Evolutionary conservation across 92 coral and sea anemone genomes (phyloP), one percentile per base, ranked within the genome.

Genomic region (Siderastrea siderea): DNA sequence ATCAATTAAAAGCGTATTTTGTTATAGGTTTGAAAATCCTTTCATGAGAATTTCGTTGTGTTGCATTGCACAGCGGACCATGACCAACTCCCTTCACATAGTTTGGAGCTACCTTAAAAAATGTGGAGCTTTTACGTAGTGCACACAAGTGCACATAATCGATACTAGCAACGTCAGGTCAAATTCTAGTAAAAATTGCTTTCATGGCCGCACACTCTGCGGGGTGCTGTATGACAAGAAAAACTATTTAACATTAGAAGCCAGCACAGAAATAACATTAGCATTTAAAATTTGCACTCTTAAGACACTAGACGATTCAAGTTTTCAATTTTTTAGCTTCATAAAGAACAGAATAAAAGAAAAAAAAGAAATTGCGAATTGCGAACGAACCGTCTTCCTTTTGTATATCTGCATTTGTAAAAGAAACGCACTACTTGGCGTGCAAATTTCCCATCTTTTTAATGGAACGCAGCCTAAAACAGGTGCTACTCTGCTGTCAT

Each of bases 171-270:
- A 26, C 15, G 10, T 58, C 16, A 10, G 15, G 62, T 69, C 38
- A 77, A 38, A 65, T 5, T 58, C 53, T 54, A 6, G 48, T 57
- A 13, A 13, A 44, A 72, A 43, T 43, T 57, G 14, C 11, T 54
- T 55, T 19, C 65, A 26, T n/a, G 9, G 46, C 38, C 45, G 57
- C 47, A 60, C 51, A 1, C 68, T 2, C 62, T 16, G 38, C 66
- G n/a, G 81, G 81, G 68, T 58, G 66, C 68, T 43, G n/a, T 48
- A 3, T 10, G 67, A 49, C 38, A 77, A 57, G 38, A 49, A 69
- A 57, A 59, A 60, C 68, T 77, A 77, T 44, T 58, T 59, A 12
- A 6, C 9, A 57, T 43, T 16, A 44, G 38, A 58, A 55, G 17
- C 52, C 52, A 59, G n/a, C 0, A 59, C 17, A 4, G 9, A 14